A percentile compares a stretch with the other conserved stretches of the same genome.
phyloP scores from a whole-genome alignment of 2,888 invertebrate species.

The Clivina fossor region DNA sequence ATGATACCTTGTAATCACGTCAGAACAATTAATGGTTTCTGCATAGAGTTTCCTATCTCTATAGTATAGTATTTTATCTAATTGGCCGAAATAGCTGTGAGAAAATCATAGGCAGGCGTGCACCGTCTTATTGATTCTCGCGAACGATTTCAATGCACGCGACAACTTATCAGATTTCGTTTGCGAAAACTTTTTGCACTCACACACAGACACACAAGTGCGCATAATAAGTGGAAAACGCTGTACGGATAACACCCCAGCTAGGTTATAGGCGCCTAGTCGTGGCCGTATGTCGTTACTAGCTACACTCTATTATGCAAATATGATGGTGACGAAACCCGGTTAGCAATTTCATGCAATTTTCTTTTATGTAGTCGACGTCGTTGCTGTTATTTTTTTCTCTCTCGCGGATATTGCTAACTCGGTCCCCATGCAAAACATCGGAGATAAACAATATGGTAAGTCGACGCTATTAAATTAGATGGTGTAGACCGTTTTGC shows the following conservation, averaged over 20 bases:
- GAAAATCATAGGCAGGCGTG: too few relatives aligned
- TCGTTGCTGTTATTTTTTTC: conserved; percentile 26
- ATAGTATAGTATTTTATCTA: too few relatives aligned
- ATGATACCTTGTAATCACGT: too few relatives aligned
- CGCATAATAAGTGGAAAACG: conserved; percentile 12
- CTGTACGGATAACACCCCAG: too few relatives aligned
- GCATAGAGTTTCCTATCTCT: too few relatives aligned
- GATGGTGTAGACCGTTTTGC: neutral
- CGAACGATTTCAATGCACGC: too few relatives aligned
- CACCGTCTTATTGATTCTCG: too few relatives aligned
- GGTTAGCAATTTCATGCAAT: conserved; percentile 27
- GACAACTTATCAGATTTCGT: conserved; percentile 14
- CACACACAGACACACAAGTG: too few relatives aligned
- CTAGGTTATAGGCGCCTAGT: too few relatives aligned
- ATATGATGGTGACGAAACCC: conserved; percentile 21
- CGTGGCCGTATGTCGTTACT: conserved; percentile 5
- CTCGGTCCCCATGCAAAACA: conserved; percentile 27
- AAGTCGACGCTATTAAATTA: conserved; percentile 27
- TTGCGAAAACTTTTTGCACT: conserved; percentile 12
- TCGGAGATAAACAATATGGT: conserved; percentile 31
- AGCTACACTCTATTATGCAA: conserved; percentile 30
- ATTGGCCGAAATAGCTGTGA: too few relatives aligned
- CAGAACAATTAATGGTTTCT: too few relatives aligned
- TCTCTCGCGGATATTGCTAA: conserved; percentile 25
- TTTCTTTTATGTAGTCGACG: conserved; percentile 30